These are phyloP conservation scores for Pimephales promelas DNA, from an alignment of 2,113 vertebrate species.

Conservation along the genomic window DNA sequence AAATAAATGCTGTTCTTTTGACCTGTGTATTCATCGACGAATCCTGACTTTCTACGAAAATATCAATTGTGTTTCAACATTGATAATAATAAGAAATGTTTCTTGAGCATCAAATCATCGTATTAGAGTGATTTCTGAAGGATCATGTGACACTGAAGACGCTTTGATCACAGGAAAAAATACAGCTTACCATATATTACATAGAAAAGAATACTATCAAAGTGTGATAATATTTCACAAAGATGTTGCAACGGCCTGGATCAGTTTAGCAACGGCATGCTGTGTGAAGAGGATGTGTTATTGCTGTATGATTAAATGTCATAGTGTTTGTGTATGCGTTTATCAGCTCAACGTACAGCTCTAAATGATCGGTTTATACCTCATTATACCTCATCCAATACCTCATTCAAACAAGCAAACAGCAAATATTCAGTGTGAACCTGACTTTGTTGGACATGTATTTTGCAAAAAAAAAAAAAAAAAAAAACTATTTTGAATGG, in stretches of 20 bases:
- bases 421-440: too few species aligned
- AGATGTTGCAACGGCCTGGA: slow-evolving; percentile 76
- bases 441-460: too few species aligned
- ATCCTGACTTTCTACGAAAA: not conserved
- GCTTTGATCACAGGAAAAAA: not conserved
- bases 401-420: too few species aligned
- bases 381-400: too few species aligned
- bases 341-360: not conserved
- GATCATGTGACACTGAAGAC: not conserved
- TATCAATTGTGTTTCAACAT: not conserved
- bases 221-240: slow-evolving; percentile 44
- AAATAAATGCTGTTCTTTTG: too few species aligned
- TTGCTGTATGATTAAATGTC: not conserved
- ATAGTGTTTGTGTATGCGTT: slow-evolving; percentile 1
- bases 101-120: not conserved
- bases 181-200: not conserved
- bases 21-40: too few species aligned
- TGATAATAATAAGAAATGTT: not conserved
- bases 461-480: too few species aligned
- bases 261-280: slow-evolving; percentile 65
- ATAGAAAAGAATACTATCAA: not conserved
- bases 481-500: too few species aligned
- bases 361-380: not conserved
- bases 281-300: slow-evolving; percentile 5
- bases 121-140: not conserved